phyloP scores from a whole-genome alignment of 2,888 invertebrate species.

The Agrochola lychnidis region DNA sequence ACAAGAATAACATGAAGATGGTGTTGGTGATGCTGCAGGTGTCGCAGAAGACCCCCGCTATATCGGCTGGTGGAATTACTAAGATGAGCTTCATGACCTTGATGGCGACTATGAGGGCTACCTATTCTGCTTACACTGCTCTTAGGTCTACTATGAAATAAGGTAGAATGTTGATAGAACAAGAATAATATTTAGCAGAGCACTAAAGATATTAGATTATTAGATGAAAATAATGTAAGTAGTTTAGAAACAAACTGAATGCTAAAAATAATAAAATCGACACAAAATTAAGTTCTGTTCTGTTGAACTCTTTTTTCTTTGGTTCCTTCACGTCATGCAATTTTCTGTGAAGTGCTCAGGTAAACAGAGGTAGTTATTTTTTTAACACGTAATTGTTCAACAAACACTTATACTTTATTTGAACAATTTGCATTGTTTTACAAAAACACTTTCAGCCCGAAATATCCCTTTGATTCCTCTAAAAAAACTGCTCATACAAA shows the following conservation, averaged over 20 bases:
- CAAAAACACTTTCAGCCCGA: background rate
- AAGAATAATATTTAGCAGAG: background rate
- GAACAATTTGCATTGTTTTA: background rate
- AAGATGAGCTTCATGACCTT: conserved; percentile 74
- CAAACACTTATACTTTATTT: background rate
- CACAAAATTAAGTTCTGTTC: background rate
- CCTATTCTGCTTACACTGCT: conserved; percentile 80
- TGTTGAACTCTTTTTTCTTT: background rate
- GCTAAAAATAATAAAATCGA: conserved; percentile 11
- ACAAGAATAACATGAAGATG: conserved; percentile 75
- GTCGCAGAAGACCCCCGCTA: conserved; percentile 75
- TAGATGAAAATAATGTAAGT: background rate
- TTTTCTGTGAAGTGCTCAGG: background rate
- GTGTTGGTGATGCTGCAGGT: conserved; percentile 77
- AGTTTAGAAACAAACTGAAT: too few relatives aligned
- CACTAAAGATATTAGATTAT: background rate
- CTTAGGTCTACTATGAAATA: conserved; percentile 71
- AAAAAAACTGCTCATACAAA: background rate
- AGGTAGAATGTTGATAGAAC: background rate
- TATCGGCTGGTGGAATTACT: conserved; percentile 79
- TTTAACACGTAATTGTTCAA: background rate
- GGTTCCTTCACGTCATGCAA: background rate
- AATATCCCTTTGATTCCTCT: background rate
- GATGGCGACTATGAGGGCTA: conserved; percentile 73
- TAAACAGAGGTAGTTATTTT: background rate